Conservation (phyloP, 2,797 vertebrate species). For the Dromococcyx pavoninus region DNA sequence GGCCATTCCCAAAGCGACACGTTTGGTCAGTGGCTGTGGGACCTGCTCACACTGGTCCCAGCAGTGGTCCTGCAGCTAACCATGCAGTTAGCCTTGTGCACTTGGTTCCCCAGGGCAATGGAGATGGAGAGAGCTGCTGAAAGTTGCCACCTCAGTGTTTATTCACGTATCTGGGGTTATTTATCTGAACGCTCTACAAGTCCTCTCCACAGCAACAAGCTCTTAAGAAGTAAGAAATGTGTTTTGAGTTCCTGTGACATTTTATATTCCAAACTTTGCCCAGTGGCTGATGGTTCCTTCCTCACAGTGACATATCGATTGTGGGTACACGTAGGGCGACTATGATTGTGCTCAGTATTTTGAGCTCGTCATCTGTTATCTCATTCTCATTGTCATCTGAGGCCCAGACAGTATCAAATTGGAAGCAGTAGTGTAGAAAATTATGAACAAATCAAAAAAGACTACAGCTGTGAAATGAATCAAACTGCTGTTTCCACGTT, state of each 20-base stretch:
- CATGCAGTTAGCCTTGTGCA: rapidly evolving
- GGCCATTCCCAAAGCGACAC: background rate
- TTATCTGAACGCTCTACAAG: background rate
- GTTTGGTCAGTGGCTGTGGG: rapidly evolving
- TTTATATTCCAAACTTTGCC: constrained; percentile 65
- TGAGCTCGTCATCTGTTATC: constrained; percentile 84
- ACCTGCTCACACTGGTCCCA: background rate
- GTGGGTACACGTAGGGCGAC: constrained; percentile 72
- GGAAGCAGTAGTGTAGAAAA: constrained; percentile 82
- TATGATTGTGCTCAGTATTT: constrained; percentile 73
- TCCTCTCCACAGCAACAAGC: background rate
- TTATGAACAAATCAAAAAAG: constrained; percentile 79
- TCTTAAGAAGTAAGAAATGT: constrained; percentile 53
- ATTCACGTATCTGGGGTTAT: background rate
- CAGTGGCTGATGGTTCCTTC: constrained; percentile 59
- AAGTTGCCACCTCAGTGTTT: background rate
- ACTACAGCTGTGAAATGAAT: constrained; percentile 75
- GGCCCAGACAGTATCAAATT: constrained; percentile 78
- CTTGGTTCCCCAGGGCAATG: background rate
- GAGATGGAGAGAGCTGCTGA: background rate
- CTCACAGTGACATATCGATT: constrained; percentile 81
- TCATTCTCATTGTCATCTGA: constrained; percentile 81
- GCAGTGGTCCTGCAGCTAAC: too few species aligned
- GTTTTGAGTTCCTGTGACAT: constrained; percentile 32
- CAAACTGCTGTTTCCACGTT: constrained; percentile 32